A percentile compares a stretch with the other conserved stretches of the same genome.
Conservation (phyloP, 2,888 invertebrate species). For the Drosophila setosimentum region DNA sequence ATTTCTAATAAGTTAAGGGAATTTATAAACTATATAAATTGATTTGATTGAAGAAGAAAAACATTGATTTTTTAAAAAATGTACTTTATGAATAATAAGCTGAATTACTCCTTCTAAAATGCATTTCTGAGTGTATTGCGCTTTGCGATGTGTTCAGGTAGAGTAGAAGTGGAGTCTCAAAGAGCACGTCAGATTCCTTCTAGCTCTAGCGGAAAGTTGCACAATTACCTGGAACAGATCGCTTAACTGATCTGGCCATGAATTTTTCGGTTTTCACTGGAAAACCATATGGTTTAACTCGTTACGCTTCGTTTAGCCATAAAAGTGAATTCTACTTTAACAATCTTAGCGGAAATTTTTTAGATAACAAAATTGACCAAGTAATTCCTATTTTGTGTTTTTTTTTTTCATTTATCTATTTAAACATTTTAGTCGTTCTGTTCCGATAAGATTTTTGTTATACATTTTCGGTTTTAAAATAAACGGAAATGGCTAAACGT, state of each 20-base stretch:
- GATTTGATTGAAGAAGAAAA: too few species aligned
- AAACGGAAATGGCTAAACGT: slow-evolving; percentile 9
- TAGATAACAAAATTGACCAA: slow-evolving; percentile 1
- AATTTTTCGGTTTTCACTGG: slow-evolving; percentile 19
- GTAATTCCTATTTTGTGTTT: not conserved
- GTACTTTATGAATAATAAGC: too few species aligned
- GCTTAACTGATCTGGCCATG: slow-evolving; percentile 18
- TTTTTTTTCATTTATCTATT: slow-evolving; percentile 6
- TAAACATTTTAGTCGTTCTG: not conserved
- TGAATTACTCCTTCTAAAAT: too few species aligned
- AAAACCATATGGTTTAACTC: slow-evolving; percentile 24
- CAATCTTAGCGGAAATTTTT: not conserved
- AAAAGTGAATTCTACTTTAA: slow-evolving; percentile 6
- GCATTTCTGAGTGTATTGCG: slow-evolving; percentile 18
- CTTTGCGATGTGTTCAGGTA: slow-evolving; percentile 42
- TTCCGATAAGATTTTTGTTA: slow-evolving; percentile 24
- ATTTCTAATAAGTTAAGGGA: too few species aligned
- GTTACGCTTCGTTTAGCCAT: slow-evolving; percentile 26
- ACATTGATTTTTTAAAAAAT: too few species aligned
- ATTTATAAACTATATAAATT: too few species aligned
- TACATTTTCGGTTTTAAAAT: slow-evolving; percentile 13
- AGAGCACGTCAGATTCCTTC: slow-evolving; percentile 40
- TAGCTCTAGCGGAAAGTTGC: slow-evolving; percentile 28
- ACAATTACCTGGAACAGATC: slow-evolving; percentile 33
- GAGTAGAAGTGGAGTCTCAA: slow-evolving; percentile 39